These are phyloP conservation scores for Falco cherrug DNA, from an alignment of 2,797 vertebrate genomes.

Conservation along the genomic window DNA sequence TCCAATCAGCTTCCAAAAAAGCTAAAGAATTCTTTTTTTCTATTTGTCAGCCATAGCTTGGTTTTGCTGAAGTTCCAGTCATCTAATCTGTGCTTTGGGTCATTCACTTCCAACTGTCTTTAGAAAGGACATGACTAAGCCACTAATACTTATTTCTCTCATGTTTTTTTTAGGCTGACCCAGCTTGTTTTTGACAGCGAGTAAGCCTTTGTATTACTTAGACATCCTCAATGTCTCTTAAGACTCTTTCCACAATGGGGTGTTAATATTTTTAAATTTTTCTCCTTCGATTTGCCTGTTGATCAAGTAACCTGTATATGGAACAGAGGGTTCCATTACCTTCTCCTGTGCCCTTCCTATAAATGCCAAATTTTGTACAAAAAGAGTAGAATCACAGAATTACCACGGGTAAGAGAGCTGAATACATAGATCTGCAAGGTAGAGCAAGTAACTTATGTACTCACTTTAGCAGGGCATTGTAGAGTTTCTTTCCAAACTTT, in stretches of 20 bases:
- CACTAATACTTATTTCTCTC: background rate
- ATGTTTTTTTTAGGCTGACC: background rate
- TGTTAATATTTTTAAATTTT: background rate
- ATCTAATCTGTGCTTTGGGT: background rate
- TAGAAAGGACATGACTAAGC: background rate
- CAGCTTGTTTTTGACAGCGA: background rate
- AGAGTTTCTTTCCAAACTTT: slow-evolving; percentile 95
- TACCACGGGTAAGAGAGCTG: background rate
- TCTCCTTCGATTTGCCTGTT: background rate
- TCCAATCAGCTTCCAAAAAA: background rate
- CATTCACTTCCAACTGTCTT: background rate
- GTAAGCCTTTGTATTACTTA: background rate
- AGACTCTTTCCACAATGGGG: background rate
- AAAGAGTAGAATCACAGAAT: background rate
- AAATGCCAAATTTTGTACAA: background rate
- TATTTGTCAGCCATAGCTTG: background rate
- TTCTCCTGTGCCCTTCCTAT: background rate
- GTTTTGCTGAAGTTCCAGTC: background rate
- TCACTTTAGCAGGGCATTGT: slow-evolving; percentile 90
- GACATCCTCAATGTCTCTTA: background rate
- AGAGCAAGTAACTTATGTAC: slow-evolving; percentile 27
- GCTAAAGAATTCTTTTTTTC: background rate
- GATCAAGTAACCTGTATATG: background rate
- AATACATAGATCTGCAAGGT: background rate
- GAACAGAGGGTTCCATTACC: background rate